A percentile compares a stretch with the other conserved stretches of the same genome.
Evolutionary conservation across 2,888 invertebrate species (phyloP).

Genomic region (Eurytoma californica): DNA sequence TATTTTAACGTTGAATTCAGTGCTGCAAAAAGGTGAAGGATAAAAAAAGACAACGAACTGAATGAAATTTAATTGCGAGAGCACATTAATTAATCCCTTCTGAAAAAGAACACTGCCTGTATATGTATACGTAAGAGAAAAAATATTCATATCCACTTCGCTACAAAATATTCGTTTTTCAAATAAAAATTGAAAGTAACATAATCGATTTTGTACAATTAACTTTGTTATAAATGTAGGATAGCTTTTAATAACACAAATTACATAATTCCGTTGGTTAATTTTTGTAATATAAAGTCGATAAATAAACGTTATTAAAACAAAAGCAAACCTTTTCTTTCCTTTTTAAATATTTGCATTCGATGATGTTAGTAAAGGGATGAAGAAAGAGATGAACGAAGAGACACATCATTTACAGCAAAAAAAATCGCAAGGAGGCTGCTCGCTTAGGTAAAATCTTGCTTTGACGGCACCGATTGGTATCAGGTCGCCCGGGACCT

Average conservation of each 20-base stretch:
- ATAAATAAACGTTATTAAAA: neutral
- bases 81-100: neutral
- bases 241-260: neutral
- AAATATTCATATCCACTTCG: neutral
- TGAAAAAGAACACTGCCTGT: neutral
- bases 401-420: constrained; percentile 27
- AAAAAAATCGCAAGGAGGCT: constrained; percentile 64
- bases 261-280: neutral
- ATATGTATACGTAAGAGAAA: neutral
- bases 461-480: constrained; percentile 67
- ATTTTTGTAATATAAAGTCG: neutral
- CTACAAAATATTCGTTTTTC: neutral
- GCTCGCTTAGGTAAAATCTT: constrained; percentile 58
- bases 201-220: neutral
- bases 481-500: constrained; percentile 75
- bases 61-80: neutral
- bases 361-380: no score
- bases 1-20: neutral
- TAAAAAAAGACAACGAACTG: neutral
- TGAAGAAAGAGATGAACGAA: neutral
- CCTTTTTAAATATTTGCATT: neutral
- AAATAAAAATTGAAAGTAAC: neutral
- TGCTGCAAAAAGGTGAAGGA: neutral
- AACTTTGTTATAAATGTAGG: neutral
- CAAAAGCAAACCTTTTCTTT: neutral